phyloP scores from a whole-genome alignment of 2,113 vertebrate genomes.

The human (Homo sapiens) region DNA sequence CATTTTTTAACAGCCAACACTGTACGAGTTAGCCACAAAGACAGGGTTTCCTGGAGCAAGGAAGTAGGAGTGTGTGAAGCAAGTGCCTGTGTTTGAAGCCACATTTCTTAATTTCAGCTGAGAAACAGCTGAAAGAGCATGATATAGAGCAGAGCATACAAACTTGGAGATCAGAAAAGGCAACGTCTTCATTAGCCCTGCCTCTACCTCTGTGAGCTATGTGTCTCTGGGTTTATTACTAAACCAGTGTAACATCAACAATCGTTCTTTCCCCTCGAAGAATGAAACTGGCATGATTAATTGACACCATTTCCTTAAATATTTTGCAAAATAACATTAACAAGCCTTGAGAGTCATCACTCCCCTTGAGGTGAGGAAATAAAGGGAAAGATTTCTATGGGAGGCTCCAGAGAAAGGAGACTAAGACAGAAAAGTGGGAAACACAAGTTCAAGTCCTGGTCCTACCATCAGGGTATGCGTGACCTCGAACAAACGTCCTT shows the following conservation, averaged over 20 bases:
- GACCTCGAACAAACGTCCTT: not conserved
- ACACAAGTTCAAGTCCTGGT: not conserved
- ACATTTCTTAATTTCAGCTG: constrained; percentile 13
- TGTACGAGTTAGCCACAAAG: not conserved
- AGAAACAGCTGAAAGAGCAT: not conserved
- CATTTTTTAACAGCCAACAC: constrained; percentile 49
- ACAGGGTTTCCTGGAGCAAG: constrained; percentile 16
- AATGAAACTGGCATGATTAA: not conserved
- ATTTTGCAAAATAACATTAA: not conserved
- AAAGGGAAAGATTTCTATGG: not conserved
- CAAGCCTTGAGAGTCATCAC: not conserved
- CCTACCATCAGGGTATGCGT: not conserved
- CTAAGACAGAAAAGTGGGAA: not conserved
- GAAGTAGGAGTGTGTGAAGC: constrained; percentile 33
- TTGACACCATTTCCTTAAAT: not conserved
- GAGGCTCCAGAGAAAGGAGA: not conserved
- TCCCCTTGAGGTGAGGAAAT: not conserved
- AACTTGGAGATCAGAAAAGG: constrained; percentile 5
- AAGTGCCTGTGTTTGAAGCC: constrained; percentile 5
- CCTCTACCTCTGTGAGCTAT: not conserved
- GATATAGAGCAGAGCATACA: not conserved
- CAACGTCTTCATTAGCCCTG: constrained; percentile 32
- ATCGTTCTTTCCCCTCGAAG: not conserved
- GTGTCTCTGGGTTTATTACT: not conserved
- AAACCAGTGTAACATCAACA: not conserved